Evolutionary conservation across 2,888 invertebrate genomes (phyloP).

Genomic region (Apotomis turbidana): DNA sequence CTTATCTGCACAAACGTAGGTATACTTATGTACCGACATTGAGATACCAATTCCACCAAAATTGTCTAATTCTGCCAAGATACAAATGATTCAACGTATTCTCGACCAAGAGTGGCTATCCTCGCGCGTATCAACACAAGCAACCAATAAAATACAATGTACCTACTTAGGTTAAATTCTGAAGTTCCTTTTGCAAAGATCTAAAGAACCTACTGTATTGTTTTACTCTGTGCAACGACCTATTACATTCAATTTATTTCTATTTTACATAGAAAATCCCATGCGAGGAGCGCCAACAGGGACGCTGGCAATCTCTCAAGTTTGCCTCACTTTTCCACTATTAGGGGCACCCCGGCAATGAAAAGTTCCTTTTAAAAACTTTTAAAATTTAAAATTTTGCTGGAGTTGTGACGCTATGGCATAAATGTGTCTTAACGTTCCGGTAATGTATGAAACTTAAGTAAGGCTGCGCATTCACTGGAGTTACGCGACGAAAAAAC

Average conservation of each 20-base stretch:
- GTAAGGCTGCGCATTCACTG: too few relatives aligned
- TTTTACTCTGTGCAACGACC: too few relatives aligned
- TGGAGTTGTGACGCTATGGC: neutral
- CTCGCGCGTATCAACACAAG: too few relatives aligned
- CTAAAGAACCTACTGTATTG: too few relatives aligned
- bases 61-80: neutral
- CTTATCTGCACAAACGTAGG: neutral
- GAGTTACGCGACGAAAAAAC: too few relatives aligned
- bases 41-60: neutral
- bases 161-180: too few relatives aligned
- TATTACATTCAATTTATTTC: too few relatives aligned
- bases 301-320: constrained; percentile 24
- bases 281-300: constrained; percentile 9
- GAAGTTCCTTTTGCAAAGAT: too few relatives aligned
- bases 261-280: too few relatives aligned
- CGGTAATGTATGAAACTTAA: constrained; percentile 2
- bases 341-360: neutral
- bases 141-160: too few relatives aligned
- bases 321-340: constrained; percentile 23
- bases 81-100: neutral
- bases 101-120: neutral
- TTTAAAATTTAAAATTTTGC: constrained; percentile 1
- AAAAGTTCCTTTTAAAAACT: constrained; percentile 10
- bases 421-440: neutral
- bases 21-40: too few relatives aligned